These are phyloP conservation scores for Aphrophora alni DNA, from an alignment of 2,888 invertebrate genomes.

Conservation along the genomic window DNA sequence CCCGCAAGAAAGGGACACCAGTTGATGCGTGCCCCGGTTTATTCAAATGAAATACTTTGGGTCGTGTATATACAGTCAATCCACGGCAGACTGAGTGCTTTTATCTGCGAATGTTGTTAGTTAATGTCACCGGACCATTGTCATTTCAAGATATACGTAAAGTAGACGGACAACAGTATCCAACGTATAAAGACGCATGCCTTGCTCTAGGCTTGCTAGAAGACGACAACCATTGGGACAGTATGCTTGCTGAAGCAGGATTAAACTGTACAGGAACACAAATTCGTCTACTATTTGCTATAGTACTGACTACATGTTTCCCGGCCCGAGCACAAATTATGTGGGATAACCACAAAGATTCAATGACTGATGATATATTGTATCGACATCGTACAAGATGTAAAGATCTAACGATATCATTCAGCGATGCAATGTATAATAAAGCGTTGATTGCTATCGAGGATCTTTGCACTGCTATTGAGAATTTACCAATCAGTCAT, in stretches of 20 bases:
- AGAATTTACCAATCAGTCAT: too few species aligned
- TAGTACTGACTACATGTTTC: conserved; percentile 48
- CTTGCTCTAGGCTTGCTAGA: conserved; percentile 52
- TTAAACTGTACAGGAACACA: conserved; percentile 36
- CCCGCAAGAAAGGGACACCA: too few species aligned
- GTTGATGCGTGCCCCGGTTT: conserved; percentile 11
- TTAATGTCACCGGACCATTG: conserved; percentile 49
- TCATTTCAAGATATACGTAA: conserved; percentile 54
- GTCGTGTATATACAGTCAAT: conserved; percentile 52
- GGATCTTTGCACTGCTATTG: too few species aligned
- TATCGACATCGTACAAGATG: background rate
- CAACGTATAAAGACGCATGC: conserved; percentile 56
- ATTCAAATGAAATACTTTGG: conserved; percentile 39
- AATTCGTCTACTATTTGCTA: conserved; percentile 49
- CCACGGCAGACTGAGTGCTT: conserved; percentile 47
- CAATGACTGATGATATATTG: conserved; percentile 34
- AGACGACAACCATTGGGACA: conserved; percentile 52
- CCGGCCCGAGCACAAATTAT: conserved; percentile 48
- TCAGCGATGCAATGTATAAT: too few species aligned
- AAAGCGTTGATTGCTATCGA: too few species aligned
- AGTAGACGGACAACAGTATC: conserved; percentile 51
- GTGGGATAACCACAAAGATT: conserved; percentile 50
- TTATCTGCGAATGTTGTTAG: conserved; percentile 48
- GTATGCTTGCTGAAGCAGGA: conserved; percentile 46
- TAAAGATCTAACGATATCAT: conserved; percentile 12